Percentiles rank a stretch among this genome's conserved stretches.
These are phyloP conservation scores for Hyalella azteca DNA, from an alignment of 2,888 invertebrate genomes.

Conservation along the genomic window DNA sequence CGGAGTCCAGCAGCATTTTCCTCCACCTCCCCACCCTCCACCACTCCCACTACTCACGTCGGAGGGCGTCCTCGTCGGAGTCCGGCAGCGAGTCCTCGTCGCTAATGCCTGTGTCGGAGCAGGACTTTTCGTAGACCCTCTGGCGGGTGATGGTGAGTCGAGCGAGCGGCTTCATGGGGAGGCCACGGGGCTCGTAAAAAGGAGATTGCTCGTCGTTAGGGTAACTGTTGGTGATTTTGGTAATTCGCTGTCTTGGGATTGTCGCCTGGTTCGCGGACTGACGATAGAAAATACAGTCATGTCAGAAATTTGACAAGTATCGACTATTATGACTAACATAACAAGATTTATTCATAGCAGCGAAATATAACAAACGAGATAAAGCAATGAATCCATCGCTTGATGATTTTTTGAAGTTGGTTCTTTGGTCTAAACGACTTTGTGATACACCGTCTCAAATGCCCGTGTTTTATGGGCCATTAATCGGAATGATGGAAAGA, in stretches of 20 bases:
- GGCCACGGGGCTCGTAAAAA: constrained; percentile 79
- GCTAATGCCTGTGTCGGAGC: constrained; percentile 62
- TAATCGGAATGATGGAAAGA: too few relatives aligned
- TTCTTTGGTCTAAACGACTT: too few relatives aligned
- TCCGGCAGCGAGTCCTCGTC: constrained; percentile 29
- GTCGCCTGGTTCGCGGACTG: constrained; percentile 54
- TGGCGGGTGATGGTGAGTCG: constrained; percentile 75
- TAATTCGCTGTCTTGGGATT: constrained; percentile 50
- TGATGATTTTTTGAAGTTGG: too few relatives aligned
- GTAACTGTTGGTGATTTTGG: constrained; percentile 82
- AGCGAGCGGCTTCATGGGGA: constrained; percentile 83
- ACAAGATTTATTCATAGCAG: too few relatives aligned
- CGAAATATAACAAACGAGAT: too few relatives aligned
- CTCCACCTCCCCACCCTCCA: neutral
- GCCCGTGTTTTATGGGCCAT: too few relatives aligned
- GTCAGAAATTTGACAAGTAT: too few relatives aligned
- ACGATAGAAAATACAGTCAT: too few relatives aligned
- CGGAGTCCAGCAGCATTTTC: too few relatives aligned
- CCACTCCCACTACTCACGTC: constrained; percentile 69
- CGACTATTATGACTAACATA: too few relatives aligned
- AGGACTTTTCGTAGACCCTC: constrained; percentile 74
- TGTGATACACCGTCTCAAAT: too few relatives aligned
- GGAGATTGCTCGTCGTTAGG: constrained; percentile 92
- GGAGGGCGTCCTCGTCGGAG: constrained; percentile 71
- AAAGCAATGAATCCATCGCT: too few relatives aligned